Conservation (phyloP, 2,888 invertebrate genomes). For the Aspidapion aeneum region DNA sequence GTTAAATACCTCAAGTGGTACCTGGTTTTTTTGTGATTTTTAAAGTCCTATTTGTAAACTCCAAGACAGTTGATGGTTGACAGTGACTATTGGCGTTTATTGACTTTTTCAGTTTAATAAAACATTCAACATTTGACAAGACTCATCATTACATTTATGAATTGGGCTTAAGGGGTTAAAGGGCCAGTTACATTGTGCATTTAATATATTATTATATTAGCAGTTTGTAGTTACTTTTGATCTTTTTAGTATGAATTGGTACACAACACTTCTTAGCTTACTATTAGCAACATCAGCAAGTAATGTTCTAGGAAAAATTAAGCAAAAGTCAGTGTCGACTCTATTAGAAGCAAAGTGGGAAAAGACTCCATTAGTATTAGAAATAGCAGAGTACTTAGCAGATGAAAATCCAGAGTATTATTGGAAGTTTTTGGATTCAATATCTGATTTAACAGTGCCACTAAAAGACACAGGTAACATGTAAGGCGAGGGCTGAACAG, state of each 20-base stretch:
- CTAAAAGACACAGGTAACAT: conserved; percentile 62
- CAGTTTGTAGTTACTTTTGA: neutral
- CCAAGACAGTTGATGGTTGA: too few relatives aligned
- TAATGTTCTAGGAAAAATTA: conserved; percentile 36
- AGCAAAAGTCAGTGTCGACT: conserved; percentile 79
- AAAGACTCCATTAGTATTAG: conserved; percentile 85
- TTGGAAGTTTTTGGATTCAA: conserved; percentile 77
- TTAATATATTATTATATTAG: too few relatives aligned
- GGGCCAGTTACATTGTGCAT: too few relatives aligned
- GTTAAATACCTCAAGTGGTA: neutral
- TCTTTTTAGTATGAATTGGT: conserved; percentile 2
- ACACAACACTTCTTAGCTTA: neutral
- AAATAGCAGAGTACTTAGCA: conserved; percentile 83
- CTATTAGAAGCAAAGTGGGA: conserved; percentile 94
- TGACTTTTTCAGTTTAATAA: too few relatives aligned
- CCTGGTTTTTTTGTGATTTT: neutral
- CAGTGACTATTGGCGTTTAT: too few relatives aligned
- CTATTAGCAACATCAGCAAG: neutral
- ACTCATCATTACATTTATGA: too few relatives aligned
- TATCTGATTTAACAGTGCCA: conserved; percentile 59
- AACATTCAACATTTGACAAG: too few relatives aligned
- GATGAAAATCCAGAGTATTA: conserved; percentile 77
- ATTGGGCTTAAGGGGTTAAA: too few relatives aligned
- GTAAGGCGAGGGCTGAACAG: too few relatives aligned
- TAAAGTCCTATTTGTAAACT: too few relatives aligned